Base-by-base conservation (phyloP, 2,113 vertebrate species). In the Perccottus glenii region DNA sequence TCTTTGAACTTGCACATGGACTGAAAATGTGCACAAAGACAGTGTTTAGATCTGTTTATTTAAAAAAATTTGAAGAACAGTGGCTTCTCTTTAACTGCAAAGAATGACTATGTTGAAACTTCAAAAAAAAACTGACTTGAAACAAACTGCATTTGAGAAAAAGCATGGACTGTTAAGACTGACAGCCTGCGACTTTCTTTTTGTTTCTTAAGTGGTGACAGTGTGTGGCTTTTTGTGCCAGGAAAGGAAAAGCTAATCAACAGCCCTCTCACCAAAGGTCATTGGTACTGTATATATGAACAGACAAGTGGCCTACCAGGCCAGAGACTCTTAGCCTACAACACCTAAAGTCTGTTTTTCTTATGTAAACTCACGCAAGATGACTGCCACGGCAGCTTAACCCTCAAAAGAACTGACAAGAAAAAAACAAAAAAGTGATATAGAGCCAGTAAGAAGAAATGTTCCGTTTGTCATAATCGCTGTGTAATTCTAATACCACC, bases 211-310 rank as follows among this genome's bases (percentile, higher is more conserved):
- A 49, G 73, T 68, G 69, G 53, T 78, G 75, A 80, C 55, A 73
- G 55, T 60, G 48, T 46, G 58, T 60, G 65, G 74, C 38, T 53
- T 59, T 72, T 60, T 73, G 67, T 75, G 77, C 73, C 68, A 70
- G 69, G 68, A 67, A 51, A 70, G 19, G 49, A 72, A 80, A 72
- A 33, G 61, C 58, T 42, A 12, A 42, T 66, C 69, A 51, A 35
- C 15, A 47, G 19, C 64, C 49, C 12, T 46, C 44, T 72, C 71
- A 72, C 65, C 69, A 52, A 73, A 52, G 80, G 77, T 60, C 43
- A 82, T 89, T 86, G 87, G 87, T 78, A 92, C 78, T 88, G 85
- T 85, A 82, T 72, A 86, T 87, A 84, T 75, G 81, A 83, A 70
- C 71, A 60, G 66, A 81, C 80, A 81, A 10, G 59, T 70, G 84